Conservation (phyloP, 2,888 invertebrate genomes). For the Microplitis deprimator region DNA sequence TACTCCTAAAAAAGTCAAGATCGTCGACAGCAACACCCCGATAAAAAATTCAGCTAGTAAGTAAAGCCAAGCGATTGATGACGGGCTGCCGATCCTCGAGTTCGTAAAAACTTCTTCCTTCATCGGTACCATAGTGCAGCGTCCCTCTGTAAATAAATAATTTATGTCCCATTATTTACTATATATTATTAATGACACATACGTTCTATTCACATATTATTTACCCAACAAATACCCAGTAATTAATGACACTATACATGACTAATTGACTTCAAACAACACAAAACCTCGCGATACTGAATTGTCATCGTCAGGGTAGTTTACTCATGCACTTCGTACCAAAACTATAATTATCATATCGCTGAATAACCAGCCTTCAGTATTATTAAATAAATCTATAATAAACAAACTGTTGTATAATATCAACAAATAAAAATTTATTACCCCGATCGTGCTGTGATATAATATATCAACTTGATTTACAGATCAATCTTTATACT, state of each 20-base stretch:
- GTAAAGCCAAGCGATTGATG: conserved; percentile 60
- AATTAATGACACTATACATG: not conserved
- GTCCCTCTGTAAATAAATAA: conserved; percentile 50
- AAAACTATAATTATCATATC: not conserved
- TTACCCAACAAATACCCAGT: not conserved
- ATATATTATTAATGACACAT: too few relatives aligned
- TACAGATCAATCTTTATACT: too few relatives aligned
- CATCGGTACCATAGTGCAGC: conserved; percentile 54
- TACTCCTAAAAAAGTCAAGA: conserved; percentile 54
- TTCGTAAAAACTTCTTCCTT: conserved; percentile 51
- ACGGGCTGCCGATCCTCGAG: conserved; percentile 52
- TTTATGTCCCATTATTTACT: not conserved
- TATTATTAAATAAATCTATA: too few relatives aligned
- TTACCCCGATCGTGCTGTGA: too few relatives aligned
- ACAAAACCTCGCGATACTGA: not conserved
- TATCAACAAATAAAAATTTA: too few relatives aligned
- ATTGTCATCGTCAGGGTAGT: not conserved
- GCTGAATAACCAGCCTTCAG: not conserved
- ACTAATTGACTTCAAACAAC: not conserved
- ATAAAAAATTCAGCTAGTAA: conserved; percentile 62
- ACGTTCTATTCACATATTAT: not conserved
- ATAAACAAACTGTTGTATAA: too few relatives aligned
- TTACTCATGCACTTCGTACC: not conserved
- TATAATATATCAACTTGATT: too few relatives aligned
- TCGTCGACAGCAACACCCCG: conserved; percentile 55